Conservation (phyloP, 2,888 invertebrate genomes). For the Mycalesis mineus region DNA sequence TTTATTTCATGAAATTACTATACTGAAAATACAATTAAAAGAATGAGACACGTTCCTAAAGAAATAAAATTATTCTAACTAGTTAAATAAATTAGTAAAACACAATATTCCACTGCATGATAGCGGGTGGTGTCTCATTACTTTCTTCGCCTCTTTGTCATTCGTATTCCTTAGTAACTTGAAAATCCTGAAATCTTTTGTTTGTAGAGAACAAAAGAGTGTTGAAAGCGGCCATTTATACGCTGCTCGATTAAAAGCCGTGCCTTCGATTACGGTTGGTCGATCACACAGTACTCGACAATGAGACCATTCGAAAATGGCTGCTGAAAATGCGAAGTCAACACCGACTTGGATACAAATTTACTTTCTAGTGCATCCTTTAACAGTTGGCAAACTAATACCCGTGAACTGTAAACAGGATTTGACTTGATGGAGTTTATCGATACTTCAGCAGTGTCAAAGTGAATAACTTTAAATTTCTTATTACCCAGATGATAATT, state of each 20-base stretch:
- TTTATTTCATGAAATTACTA: no score
- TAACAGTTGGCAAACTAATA: conserved; percentile 8
- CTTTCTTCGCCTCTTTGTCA: conserved; percentile 19
- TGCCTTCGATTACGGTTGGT: conserved; percentile 29
- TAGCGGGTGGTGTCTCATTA: conserved; percentile 14
- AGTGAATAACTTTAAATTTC: not conserved
- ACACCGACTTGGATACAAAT: conserved; percentile 19
- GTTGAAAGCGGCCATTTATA: conserved; percentile 24
- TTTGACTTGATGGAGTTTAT: not conserved
- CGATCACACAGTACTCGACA: conserved; percentile 26
- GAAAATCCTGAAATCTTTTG: conserved; percentile 27
- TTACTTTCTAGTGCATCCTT: conserved; percentile 11
- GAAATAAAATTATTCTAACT: not conserved
- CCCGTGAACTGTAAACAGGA: conserved; percentile 8
- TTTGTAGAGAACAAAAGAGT: conserved; percentile 26
- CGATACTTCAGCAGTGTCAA: not conserved
- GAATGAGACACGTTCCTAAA: no score
- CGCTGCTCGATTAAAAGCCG: conserved; percentile 28
- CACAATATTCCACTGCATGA: not conserved
- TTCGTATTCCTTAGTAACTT: conserved; percentile 23
- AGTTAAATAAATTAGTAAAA: not conserved
- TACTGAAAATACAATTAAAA: no score
- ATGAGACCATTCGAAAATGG: conserved; percentile 21
- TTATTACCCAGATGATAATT: no score
- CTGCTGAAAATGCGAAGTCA: conserved; percentile 21